A percentile compares a stretch with the other conserved stretches of the same genome.
phyloP scores from a whole-genome alignment of 2,888 invertebrate genomes.

The Oscheius sp. region DNA sequence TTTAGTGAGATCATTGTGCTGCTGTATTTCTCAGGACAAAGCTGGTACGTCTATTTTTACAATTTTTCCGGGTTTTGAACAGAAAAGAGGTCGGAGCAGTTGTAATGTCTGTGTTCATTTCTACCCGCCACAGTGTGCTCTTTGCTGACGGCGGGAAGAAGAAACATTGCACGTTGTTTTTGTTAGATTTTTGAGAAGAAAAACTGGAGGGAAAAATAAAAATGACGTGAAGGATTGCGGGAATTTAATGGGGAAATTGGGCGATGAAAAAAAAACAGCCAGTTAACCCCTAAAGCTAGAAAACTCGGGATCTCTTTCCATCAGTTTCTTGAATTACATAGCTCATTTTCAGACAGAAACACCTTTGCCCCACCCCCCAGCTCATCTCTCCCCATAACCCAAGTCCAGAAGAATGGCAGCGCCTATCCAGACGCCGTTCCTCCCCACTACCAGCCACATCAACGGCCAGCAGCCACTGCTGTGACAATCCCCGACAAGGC shows the following conservation, averaged over 20 bases:
- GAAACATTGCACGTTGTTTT: not conserved
- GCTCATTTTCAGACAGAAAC: constrained; percentile 31
- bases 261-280: too few relatives aligned
- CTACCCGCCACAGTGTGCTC: not conserved
- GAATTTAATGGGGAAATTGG: too few relatives aligned
- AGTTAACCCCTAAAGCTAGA: too few relatives aligned
- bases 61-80: not conserved
- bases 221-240: too few relatives aligned
- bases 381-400: constrained; percentile 29
- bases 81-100: not conserved
- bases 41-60: constrained; percentile 46
- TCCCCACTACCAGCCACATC: constrained; percentile 9
- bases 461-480: not conserved
- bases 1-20: constrained; percentile 86
- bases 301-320: too few relatives aligned
- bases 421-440: constrained; percentile 6
- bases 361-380: constrained; percentile 2
- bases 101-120: not conserved
- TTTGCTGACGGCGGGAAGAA: not conserved
- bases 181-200: not conserved
- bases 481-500: not conserved
- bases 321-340: too few relatives aligned
- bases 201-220: not conserved
- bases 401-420: constrained; percentile 36
- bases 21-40: constrained; percentile 81